These are phyloP conservation scores for Cheilosia scutellata DNA, from an alignment of 2,888 invertebrate species.

Conservation along the genomic window DNA sequence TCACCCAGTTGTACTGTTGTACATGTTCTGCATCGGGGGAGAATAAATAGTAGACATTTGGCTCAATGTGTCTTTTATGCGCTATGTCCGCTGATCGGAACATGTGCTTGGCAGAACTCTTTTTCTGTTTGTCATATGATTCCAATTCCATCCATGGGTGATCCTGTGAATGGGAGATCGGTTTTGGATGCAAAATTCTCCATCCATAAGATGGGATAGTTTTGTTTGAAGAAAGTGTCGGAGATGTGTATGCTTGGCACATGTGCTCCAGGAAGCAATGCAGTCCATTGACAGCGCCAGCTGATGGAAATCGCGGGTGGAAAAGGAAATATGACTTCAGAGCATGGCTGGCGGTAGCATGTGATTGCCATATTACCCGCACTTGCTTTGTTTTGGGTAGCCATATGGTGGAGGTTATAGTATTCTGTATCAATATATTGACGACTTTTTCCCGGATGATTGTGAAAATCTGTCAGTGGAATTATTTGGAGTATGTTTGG, in stretches of 20 bases:
- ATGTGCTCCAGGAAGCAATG: conserved; percentile 43
- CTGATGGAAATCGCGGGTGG: conserved; percentile 40
- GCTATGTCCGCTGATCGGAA: conserved; percentile 55
- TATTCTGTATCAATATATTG: conserved; percentile 9
- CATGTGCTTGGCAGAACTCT: conserved; percentile 66
- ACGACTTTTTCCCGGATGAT: not conserved
- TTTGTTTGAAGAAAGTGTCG: not conserved
- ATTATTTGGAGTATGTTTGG: conserved; percentile 13
- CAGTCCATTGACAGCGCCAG: conserved; percentile 19
- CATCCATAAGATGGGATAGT: too few relatives aligned
- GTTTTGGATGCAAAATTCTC: too few relatives aligned
- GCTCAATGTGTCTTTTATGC: conserved; percentile 51
- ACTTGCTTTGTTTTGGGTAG: conserved; percentile 14
- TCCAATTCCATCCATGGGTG: conserved; percentile 18
- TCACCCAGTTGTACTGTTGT: not conserved
- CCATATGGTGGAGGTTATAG: conserved; percentile 25
- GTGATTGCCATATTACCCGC: conserved; percentile 32
- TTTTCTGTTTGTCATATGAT: conserved; percentile 15
- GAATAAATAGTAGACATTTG: conserved; percentile 41
- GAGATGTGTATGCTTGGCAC: conserved; percentile 12
- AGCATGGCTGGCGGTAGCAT: conserved; percentile 18
- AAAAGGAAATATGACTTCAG: conserved; percentile 16
- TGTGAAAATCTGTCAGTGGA: conserved; percentile 13
- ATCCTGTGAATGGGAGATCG: too few relatives aligned
- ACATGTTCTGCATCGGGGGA: not conserved